Conservation (phyloP, 2,888 invertebrate genomes). For the Drosophila vallismaia region DNA sequence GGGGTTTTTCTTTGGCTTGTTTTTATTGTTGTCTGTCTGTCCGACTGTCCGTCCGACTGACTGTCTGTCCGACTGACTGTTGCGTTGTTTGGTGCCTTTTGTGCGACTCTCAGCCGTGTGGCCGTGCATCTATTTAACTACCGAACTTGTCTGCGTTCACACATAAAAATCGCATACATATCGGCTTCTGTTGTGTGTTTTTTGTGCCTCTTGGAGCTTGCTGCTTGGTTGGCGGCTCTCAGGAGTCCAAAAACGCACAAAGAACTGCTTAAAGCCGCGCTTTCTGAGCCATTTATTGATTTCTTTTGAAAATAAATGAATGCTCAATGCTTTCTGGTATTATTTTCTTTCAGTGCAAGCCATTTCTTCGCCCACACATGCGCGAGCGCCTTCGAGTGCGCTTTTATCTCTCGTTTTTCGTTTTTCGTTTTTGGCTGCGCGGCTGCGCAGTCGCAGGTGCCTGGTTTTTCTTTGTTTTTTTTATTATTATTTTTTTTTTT, state of each 20-base stretch:
- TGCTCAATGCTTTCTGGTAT: too few relatives aligned
- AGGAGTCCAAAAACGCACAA: constrained; percentile 16
- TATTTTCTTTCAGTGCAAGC: neutral
- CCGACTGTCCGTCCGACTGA: constrained; percentile 21
- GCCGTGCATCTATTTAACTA: constrained; percentile 77
- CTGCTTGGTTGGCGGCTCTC: constrained; percentile 66
- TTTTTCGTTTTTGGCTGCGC: constrained; percentile 28
- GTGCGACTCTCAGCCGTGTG: constrained; percentile 52
- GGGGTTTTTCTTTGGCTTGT: constrained; percentile 74
- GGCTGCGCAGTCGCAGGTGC: constrained; percentile 15
- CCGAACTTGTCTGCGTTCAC: constrained; percentile 80
- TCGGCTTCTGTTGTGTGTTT: constrained; percentile 38
- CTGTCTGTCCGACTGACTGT: constrained; percentile 24
- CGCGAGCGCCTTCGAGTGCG: constrained; percentile 59
- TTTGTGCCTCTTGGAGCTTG: constrained; percentile 45
- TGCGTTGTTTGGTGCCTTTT: constrained; percentile 25
- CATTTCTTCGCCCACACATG: constrained; percentile 37
- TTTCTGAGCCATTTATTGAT: too few relatives aligned
- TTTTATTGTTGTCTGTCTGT: constrained; percentile 39
- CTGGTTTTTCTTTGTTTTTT: neutral
- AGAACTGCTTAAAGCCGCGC: too few relatives aligned
- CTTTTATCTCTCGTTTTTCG: constrained; percentile 35
- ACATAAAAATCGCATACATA: constrained; percentile 75
- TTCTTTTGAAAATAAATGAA: too few relatives aligned
- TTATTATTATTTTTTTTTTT: neutral